Percentiles rank a stretch among this genome's conserved stretches.
These are phyloP conservation scores for Chloroceryle inda DNA, from an alignment of 2,797 vertebrate genomes.

Conservation along the genomic window DNA sequence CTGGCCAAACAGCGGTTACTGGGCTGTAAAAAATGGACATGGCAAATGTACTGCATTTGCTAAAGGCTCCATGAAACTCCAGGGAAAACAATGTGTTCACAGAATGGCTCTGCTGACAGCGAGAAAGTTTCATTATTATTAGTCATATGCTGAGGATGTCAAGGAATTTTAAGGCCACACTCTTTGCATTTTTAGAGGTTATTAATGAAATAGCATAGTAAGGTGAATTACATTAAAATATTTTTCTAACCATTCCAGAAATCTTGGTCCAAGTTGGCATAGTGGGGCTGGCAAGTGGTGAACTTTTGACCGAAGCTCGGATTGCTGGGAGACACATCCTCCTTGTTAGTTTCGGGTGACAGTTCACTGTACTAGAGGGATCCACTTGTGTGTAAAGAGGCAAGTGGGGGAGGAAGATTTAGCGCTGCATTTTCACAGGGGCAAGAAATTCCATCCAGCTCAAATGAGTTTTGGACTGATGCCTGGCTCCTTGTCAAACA, in stretches of 20 bases:
- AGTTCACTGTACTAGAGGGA: slow-evolving; percentile 82
- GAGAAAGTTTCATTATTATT: slow-evolving; percentile 69
- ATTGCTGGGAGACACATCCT: slow-evolving; percentile 83
- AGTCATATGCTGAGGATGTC: slow-evolving; percentile 70
- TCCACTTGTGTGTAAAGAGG: slow-evolving; percentile 80
- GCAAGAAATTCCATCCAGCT: slow-evolving; percentile 88
- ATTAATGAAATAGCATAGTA: slow-evolving; percentile 81
- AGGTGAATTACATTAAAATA: slow-evolving; percentile 83
- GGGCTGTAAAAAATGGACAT: slow-evolving; percentile 47
- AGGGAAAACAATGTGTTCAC: slow-evolving; percentile 29
- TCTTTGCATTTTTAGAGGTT: slow-evolving; percentile 80
- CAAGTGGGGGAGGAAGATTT: slow-evolving; percentile 82
- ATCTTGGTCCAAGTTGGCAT: slow-evolving; percentile 81
- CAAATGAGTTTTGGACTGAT: slow-evolving; percentile 84
- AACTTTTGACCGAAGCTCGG: slow-evolving; percentile 82
- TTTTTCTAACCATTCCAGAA: slow-evolving; percentile 84
- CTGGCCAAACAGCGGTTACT: background rate
- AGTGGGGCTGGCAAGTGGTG: slow-evolving; percentile 75
- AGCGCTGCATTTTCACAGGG: slow-evolving; percentile 85
- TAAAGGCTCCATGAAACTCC: slow-evolving; percentile 64
- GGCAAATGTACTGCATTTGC: slow-evolving; percentile 59
- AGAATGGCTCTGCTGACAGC: background rate
- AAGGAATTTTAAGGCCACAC: slow-evolving; percentile 71
- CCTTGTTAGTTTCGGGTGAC: slow-evolving; percentile 87
- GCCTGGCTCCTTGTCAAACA: slow-evolving; percentile 84